These are phyloP conservation scores for Centroberyx gerrardi DNA, from an alignment of 2,797 vertebrate genomes.

Conservation along the genomic window DNA sequence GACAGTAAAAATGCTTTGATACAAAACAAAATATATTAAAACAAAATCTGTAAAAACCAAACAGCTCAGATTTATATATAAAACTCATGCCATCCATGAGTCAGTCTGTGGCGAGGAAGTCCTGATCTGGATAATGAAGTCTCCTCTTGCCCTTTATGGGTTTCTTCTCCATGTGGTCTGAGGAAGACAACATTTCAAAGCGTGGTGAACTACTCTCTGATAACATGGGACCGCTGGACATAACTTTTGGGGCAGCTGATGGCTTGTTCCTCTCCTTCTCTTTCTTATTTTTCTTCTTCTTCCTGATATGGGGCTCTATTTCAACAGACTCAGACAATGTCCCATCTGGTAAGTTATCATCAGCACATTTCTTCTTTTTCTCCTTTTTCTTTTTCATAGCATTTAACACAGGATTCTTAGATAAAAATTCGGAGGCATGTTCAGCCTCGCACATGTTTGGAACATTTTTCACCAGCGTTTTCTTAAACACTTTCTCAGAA, in stretches of 20 bases:
- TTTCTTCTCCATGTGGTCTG: neutral
- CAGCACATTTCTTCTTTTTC: slow-evolving; percentile 12
- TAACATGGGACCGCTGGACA: neutral
- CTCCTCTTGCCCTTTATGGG: neutral
- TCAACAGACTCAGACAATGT: neutral
- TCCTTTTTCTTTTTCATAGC: slow-evolving; percentile 1
- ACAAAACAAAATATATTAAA: slow-evolving; percentile 32
- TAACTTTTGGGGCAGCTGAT: neutral
- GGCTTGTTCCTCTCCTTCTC: neutral
- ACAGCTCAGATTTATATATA: too few relatives aligned
- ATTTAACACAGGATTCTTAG: neutral
- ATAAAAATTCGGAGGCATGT: neutral
- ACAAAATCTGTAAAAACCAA: too few relatives aligned
- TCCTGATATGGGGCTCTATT: neutral
- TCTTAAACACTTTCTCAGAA: neutral
- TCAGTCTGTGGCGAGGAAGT: slow-evolving; percentile 6
- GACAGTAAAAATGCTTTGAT: slow-evolving; percentile 29
- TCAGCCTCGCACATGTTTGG: neutral
- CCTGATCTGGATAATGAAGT: slow-evolving; percentile 29
- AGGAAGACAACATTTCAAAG: neutral
- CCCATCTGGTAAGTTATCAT: neutral
- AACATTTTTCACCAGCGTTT: neutral
- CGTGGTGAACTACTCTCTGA: neutral
- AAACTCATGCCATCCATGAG: neutral
- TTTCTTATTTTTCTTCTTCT: slow-evolving; percentile 20